phyloP scores from a whole-genome alignment of 2,888 invertebrate genomes.

The Corbicula japonica region DNA sequence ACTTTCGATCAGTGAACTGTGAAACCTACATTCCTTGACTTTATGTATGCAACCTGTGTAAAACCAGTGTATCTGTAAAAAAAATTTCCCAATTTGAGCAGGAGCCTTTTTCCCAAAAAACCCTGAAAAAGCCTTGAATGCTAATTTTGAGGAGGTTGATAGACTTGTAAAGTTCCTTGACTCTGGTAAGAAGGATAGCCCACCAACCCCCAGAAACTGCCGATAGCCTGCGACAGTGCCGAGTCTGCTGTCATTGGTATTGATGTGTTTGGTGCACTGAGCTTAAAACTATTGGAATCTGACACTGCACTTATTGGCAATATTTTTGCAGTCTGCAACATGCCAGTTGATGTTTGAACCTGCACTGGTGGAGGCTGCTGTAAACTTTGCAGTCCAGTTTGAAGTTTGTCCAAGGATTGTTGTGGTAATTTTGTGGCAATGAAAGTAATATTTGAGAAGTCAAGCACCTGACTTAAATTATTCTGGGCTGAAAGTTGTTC shows the following conservation, averaged over 20 bases:
- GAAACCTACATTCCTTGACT: too few relatives aligned
- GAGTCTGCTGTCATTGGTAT: slow-evolving; percentile 1
- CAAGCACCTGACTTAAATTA: slow-evolving; percentile 17
- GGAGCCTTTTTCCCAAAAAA: too few relatives aligned
- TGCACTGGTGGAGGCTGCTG: slow-evolving; percentile 11
- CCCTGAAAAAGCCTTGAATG: too few relatives aligned
- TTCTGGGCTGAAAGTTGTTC: slow-evolving; percentile 9
- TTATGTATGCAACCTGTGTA: too few relatives aligned
- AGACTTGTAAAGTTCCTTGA: slow-evolving; percentile 25
- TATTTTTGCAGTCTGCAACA: slow-evolving; percentile 23
- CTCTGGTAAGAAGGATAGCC: slow-evolving; percentile 40
- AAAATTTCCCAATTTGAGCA: too few relatives aligned
- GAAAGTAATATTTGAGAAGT: slow-evolving; percentile 35
- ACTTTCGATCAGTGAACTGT: too few relatives aligned
- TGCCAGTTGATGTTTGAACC: slow-evolving; percentile 6
- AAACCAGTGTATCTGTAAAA: too few relatives aligned
- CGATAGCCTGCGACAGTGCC: slow-evolving; percentile 30
- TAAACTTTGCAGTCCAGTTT: not conserved
- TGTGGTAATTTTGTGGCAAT: slow-evolving; percentile 19
- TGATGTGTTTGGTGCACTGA: not conserved
- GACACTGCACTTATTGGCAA: slow-evolving; percentile 19
- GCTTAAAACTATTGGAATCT: slow-evolving; percentile 21
- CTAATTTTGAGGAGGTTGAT: slow-evolving; percentile 29
- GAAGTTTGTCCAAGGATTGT: slow-evolving; percentile 6
- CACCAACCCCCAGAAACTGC: slow-evolving; percentile 52